phyloP scores from a whole-genome alignment of 2,113 vertebrate species.

The Microcebus jonahi region DNA sequence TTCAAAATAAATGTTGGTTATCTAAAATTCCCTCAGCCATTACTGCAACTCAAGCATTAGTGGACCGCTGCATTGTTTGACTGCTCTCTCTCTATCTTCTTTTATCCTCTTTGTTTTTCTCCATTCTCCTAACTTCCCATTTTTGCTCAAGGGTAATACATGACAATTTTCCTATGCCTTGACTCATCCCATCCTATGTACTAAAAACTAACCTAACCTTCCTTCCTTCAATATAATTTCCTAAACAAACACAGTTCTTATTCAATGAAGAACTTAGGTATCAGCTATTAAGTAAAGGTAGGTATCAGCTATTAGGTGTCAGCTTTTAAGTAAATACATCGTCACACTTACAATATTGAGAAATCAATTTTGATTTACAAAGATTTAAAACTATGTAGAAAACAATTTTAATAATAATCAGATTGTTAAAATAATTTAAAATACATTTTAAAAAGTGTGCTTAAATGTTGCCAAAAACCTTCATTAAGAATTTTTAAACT shows the following conservation, averaged over 20 bases:
- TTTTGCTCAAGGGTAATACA: background rate
- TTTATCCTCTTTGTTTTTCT: background rate
- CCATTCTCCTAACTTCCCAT: background rate
- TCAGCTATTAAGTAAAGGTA: background rate
- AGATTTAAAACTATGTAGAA: background rate
- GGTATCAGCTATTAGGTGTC: background rate
- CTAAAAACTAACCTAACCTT: background rate
- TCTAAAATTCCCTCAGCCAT: background rate
- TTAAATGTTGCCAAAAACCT: background rate
- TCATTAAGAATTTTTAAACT: background rate
- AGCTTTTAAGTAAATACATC: background rate
- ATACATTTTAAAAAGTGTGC: background rate
- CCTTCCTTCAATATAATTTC: background rate
- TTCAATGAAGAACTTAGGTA: background rate
- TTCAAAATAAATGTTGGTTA: background rate
- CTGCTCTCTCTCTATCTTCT: background rate
- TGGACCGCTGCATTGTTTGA: too few species aligned
- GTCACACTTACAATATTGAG: background rate
- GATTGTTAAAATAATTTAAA: background rate
- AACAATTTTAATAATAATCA: background rate
- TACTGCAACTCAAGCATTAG: background rate
- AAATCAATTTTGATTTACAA: background rate
- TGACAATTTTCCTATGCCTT: conserved; percentile 15
- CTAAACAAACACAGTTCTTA: background rate
- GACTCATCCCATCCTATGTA: background rate